Base-by-base conservation (phyloP, 2,888 invertebrate genomes). In the Acronicta psi region DNA sequence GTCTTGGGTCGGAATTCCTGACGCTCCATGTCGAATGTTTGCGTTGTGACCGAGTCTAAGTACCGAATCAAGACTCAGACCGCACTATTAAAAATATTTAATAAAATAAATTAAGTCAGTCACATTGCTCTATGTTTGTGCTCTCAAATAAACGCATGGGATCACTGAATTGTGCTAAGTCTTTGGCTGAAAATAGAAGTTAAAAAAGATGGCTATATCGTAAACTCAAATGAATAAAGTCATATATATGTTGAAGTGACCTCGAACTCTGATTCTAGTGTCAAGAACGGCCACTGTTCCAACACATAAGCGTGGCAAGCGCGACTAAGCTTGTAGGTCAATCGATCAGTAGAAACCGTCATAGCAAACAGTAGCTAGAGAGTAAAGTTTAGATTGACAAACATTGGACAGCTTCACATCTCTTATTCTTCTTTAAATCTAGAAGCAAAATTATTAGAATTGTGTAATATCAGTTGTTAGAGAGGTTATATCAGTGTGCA, bases 21-120 rank as follows among this genome's bases (percentile, higher is more conserved):
- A 67, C 67, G 43, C 41, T 29, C 20, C 5, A 2, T 29, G 11
- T 4, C 29, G 23, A 36, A 67, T 50, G 44, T 67, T 59, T 63
- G 50, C 50, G 59, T 59, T 63, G 50, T 44, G 59, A 38, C 49
- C 17, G 20, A 2, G 14, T 13, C n/a, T 38, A 25, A 38, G 17
- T 18, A 67, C 38, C 10, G 11, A 29, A 29, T 11, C 11, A 11
- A 29, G 11, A 29, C 29, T 1, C 2, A 25, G 2, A 8, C 10
- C 25, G 25, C 25, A 25, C 7, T 25, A 9, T 25, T 10, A 7
- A 25, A 8, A 25, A 25, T 9, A 9, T 25, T 25, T 10, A 8
- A 10, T 25, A 1, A 25, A 25, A 7, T 25, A 4, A 20, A 20
- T 25, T 25, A 25, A 10, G 7, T 25, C 6, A 23, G 0, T 6